Base-by-base conservation (phyloP, 2,113 vertebrate genomes). In the Tetrax tetrax region DNA sequence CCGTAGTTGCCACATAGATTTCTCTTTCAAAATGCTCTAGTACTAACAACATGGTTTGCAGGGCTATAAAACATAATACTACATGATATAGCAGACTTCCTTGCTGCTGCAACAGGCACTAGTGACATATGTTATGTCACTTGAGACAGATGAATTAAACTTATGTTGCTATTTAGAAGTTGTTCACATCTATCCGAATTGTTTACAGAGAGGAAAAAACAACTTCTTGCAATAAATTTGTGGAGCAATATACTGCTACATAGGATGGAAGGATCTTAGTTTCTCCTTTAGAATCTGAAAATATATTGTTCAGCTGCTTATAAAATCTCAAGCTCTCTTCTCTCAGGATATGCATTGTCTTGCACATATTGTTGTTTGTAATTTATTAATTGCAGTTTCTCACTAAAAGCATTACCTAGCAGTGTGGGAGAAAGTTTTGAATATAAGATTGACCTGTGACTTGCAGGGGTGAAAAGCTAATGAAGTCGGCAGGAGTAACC, bases 61-160 rank as follows among this genome's bases (percentile, higher is more conserved):
- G 35, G 66, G 61, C 45, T 96, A 59, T 91, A 54, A 95, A 84
- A 41, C 59, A 54, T 61, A 91, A 84, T 69, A 16, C 53, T 82
- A 22, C 86, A 87, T 2, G 4, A 33, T 20, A n/a, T 20, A 87
- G 80, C 90, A 92, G 72, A 61, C 35, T 89, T 83, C 43, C 65
- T 68, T 87, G 53, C 63, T 84, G 84, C 84, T 82, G 77, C 89
- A 96, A 72, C 70, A 89, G 70, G 80, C 81, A 87, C 53, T 38
- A 61, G 81, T 87, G 91, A 77, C 89, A 95, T 97, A 97, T 92
- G 92, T 89, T 96, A 90, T 92, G 89, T 91, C 95, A 95, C 89
- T 96, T 76, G 72, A 95, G 93, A 97, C 89, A 96, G 91, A 96
- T 92, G 86, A 96, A 95, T 96, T 96, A 96, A 95, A 96, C 87